These are phyloP conservation scores for Noctua janthina DNA, from an alignment of 2,888 invertebrate species.

Conservation along the genomic window DNA sequence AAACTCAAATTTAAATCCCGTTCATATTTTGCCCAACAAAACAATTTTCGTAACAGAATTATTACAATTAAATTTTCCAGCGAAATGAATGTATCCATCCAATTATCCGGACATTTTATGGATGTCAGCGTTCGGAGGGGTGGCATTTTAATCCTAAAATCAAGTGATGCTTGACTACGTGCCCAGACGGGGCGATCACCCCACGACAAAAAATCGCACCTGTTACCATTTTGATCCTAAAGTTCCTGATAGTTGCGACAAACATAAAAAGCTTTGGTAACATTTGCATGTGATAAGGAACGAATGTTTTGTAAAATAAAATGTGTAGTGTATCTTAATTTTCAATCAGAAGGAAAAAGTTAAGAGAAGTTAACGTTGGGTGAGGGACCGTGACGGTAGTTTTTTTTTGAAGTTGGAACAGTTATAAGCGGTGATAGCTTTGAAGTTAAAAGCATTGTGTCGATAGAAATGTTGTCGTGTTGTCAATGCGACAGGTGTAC, in stretches of 20 bases:
- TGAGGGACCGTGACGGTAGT: conserved; percentile 31
- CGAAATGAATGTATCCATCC: conserved; percentile 49
- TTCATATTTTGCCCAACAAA: conserved; percentile 16
- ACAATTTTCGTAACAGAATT: conserved; percentile 25
- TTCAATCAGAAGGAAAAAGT: conserved; percentile 56
- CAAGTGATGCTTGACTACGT: conserved; percentile 63
- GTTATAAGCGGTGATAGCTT: conserved; percentile 45
- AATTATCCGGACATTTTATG: conserved; percentile 65
- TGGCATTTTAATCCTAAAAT: conserved; percentile 59
- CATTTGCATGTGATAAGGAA: conserved; percentile 63
- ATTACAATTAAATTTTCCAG: conserved; percentile 58
- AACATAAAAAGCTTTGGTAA: conserved; percentile 50
- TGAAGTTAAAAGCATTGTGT: conserved; percentile 46
- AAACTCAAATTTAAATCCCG: background rate
- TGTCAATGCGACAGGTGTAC: conserved; percentile 34
- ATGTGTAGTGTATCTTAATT: conserved; percentile 60
- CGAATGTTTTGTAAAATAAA: conserved; percentile 66
- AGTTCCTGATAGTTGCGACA: conserved; percentile 53
- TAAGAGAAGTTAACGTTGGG: conserved; percentile 17
- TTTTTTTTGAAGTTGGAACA: conserved; percentile 27
- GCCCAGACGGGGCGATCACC: conserved; percentile 44
- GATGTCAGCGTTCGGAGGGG: conserved; percentile 58
- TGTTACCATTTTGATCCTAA: conserved; percentile 58
- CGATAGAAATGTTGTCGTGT: conserved; percentile 7
- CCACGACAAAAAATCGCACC: conserved; percentile 55